These are phyloP conservation scores for Argopecten irradians DNA, from an alignment of 1,140 invertebrate genomes.

Conservation along the genomic window DNA sequence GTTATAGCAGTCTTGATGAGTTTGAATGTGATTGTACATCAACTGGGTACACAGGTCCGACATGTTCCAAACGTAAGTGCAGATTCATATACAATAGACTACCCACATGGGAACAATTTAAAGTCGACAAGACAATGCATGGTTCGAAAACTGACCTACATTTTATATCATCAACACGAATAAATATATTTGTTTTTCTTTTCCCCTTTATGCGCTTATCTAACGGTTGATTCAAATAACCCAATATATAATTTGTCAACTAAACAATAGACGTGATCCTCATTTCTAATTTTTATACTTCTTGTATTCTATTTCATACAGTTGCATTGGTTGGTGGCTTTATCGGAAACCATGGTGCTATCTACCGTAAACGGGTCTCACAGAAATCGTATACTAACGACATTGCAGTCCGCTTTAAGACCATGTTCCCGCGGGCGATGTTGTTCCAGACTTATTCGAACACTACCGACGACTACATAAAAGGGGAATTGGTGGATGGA, in stretches of 20 bases:
- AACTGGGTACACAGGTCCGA: background rate
- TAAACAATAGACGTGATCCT: no score
- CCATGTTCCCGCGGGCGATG: slow-evolving; percentile 58
- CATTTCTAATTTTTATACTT: no score
- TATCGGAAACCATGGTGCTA: slow-evolving; percentile 55
- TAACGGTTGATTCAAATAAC: no score
- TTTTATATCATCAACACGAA: no score
- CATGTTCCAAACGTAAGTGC: background rate
- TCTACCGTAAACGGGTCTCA: slow-evolving; percentile 40
- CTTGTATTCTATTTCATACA: slow-evolving; percentile 37
- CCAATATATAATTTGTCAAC: no score
- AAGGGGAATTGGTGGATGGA: slow-evolving; percentile 65
- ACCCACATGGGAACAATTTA: no score
- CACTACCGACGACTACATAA: slow-evolving; percentile 52
- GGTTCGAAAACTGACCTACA: no score
- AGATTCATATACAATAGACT: no score
- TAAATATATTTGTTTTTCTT: no score
- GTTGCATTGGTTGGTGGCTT: slow-evolving; percentile 66
- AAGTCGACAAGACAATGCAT: no score
- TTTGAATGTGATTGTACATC: slow-evolving; percentile 6
- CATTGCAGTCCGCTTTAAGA: slow-evolving; percentile 70
- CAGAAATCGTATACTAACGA: slow-evolving; percentile 65
- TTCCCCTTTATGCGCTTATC: no score
- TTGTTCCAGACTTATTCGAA: slow-evolving; percentile 66
- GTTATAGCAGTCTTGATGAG: background rate